phyloP scores from a whole-genome alignment of 2,113 vertebrate species.

The Rhynchomys soricoides region DNA sequence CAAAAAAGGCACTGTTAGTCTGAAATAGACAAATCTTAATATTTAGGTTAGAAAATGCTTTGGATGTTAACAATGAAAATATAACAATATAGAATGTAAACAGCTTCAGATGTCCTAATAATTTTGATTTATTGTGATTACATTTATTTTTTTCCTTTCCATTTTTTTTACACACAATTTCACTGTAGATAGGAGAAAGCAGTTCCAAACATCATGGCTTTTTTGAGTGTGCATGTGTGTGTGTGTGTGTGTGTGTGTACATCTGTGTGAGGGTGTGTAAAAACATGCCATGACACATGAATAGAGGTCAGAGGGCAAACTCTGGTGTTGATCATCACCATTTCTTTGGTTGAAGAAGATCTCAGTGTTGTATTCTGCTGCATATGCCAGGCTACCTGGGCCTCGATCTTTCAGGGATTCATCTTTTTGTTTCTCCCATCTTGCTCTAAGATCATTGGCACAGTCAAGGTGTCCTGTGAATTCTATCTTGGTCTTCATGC shows the following conservation, averaged over 20 bases:
- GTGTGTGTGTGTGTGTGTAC: no score
- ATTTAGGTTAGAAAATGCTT: not conserved
- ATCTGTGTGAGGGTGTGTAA: no score
- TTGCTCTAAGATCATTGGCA: not conserved
- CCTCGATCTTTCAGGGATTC: not conserved
- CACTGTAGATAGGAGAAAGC: not conserved
- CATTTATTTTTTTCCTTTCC: not conserved
- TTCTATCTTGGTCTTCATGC: no score
- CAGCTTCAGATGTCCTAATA: not conserved
- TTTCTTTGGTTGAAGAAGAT: not conserved
- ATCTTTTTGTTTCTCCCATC: no score
- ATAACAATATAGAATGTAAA: not conserved
- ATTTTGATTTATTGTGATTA: not conserved
- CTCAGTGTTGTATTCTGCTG: not conserved
- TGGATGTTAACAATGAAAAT: not conserved
- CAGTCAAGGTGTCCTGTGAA: no score
- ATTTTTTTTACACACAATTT: not conserved
- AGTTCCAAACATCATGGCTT: not conserved
- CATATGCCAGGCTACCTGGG: no score
- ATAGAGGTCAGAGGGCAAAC: not conserved
- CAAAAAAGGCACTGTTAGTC: not conserved
- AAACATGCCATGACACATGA: no score
- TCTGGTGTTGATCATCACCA: not conserved
- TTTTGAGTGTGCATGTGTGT: no score
- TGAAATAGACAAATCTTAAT: not conserved